Percentiles rank a stretch among this genome's conserved stretches.
These are phyloP conservation scores for Perccottus glenii DNA, from an alignment of 2,113 vertebrate genomes.

Conservation along the genomic window DNA sequence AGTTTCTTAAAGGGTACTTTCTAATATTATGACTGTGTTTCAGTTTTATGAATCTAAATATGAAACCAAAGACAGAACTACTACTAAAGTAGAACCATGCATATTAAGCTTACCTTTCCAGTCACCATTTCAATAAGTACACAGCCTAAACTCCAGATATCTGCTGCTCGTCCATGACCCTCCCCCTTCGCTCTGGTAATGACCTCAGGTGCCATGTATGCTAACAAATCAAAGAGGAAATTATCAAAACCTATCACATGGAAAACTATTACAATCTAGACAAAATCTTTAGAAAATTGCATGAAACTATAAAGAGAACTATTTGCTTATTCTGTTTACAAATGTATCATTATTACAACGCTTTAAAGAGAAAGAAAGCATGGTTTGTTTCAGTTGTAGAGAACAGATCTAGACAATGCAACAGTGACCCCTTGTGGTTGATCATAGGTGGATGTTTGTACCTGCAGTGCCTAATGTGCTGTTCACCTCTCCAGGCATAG, in stretches of 20 bases:
- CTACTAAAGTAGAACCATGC: background rate
- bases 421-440: conserved; percentile 52
- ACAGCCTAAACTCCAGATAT: conserved; percentile 98
- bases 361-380: no score
- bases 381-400: no score
- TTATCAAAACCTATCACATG: background rate
- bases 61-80: no score
- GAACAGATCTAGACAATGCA: background rate
- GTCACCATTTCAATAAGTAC: conserved; percentile 99
- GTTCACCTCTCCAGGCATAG: conserved; percentile 99
- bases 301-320: no score
- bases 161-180: conserved; percentile 95
- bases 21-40: no score
- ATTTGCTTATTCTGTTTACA: no score
- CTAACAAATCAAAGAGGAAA: conserved; percentile 63
- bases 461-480: conserved; percentile 98
- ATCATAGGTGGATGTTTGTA: conserved; percentile 48
- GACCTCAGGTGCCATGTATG: conserved; percentile 99
- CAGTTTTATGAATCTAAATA: background rate
- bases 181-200: conserved; percentile 98
- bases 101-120: conserved; percentile 85
- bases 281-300: no score
- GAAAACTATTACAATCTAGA: background rate
- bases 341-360: no score
- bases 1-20: no score